Evolutionary conservation across 2,888 invertebrate species (phyloP).

Genomic region (Lamproptera curius): DNA sequence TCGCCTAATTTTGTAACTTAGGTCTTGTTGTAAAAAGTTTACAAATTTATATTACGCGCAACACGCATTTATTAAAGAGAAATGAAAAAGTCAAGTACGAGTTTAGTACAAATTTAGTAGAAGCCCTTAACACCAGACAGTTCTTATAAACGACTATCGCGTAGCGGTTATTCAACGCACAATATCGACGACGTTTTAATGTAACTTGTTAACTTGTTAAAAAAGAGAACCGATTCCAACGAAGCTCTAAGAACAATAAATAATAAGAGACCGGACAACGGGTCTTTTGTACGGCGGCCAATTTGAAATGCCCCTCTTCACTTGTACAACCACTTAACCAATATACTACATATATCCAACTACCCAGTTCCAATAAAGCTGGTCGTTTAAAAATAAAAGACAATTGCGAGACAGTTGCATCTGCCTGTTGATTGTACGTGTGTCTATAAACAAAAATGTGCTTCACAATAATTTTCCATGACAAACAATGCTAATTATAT

Average conservation of each 20-base stretch:
- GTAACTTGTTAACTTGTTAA: conserved; percentile 20
- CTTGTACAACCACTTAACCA: conserved; percentile 29
- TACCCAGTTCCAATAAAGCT: conserved; percentile 27
- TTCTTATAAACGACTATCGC: too few relatives aligned
- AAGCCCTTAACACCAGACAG: too few relatives aligned
- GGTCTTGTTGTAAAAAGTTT: too few relatives aligned
- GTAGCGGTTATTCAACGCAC: too few relatives aligned
- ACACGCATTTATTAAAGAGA: too few relatives aligned
- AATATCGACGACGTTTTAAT: too few relatives aligned
- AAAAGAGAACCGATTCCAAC: conserved; percentile 28
- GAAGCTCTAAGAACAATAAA: conserved; percentile 45
- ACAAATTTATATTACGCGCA: too few relatives aligned
- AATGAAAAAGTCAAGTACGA: too few relatives aligned
- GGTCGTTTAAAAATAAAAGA: conserved; percentile 63
- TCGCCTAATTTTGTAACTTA: too few relatives aligned
- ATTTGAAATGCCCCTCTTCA: conserved; percentile 52
- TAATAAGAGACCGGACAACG: conserved; percentile 51
- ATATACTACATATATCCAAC: conserved; percentile 22
- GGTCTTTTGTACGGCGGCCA: conserved; percentile 46
- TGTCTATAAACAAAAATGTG: conserved; percentile 38
- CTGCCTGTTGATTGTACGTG: conserved; percentile 33
- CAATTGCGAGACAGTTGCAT: conserved; percentile 59
- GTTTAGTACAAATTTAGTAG: too few relatives aligned
- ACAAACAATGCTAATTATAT: conserved; percentile 23
- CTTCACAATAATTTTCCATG: conserved; percentile 37